These are phyloP conservation scores for Chrysopilus asiliformis DNA, from an alignment of 2,888 invertebrate genomes.

Conservation along the genomic window DNA sequence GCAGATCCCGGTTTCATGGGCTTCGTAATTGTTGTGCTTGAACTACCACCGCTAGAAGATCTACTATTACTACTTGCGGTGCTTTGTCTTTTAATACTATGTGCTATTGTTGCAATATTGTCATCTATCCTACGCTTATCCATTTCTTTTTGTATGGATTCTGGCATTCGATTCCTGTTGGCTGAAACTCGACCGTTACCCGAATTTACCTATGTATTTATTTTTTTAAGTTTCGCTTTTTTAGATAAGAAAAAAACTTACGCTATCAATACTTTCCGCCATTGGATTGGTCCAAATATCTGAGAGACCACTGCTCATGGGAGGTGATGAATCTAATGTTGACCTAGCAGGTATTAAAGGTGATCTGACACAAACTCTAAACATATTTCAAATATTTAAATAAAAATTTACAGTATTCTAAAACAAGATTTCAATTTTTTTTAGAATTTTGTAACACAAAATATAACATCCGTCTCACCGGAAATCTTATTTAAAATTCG, in stretches of 20 bases:
- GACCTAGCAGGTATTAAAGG: conserved; percentile 68
- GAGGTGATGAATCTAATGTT: conserved; percentile 47
- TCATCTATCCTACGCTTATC: conserved; percentile 47
- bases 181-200: conserved; percentile 30
- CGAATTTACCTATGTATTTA: neutral
- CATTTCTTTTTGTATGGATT: conserved; percentile 51
- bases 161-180: conserved; percentile 39
- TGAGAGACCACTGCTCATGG: conserved; percentile 25
- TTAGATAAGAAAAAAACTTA: conserved; percentile 13
- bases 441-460: too few species aligned
- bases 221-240: neutral
- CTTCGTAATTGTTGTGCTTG: too few species aligned
- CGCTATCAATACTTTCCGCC: conserved; percentile 29
- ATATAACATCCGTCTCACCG: too few species aligned
- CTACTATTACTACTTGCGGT: conserved; percentile 8
- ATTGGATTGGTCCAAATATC: conserved; percentile 64
- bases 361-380: conserved; percentile 70
- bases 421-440: too few species aligned
- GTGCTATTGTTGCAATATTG: conserved; percentile 14
- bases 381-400: too few species aligned
- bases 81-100: conserved; percentile 11
- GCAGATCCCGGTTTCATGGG: too few species aligned
- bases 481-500: too few species aligned
- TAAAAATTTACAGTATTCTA: too few species aligned
- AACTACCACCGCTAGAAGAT: conserved; percentile 7